Base-by-base conservation (phyloP, 2,797 vertebrate genomes). In the Girardinus metallicus region DNA sequence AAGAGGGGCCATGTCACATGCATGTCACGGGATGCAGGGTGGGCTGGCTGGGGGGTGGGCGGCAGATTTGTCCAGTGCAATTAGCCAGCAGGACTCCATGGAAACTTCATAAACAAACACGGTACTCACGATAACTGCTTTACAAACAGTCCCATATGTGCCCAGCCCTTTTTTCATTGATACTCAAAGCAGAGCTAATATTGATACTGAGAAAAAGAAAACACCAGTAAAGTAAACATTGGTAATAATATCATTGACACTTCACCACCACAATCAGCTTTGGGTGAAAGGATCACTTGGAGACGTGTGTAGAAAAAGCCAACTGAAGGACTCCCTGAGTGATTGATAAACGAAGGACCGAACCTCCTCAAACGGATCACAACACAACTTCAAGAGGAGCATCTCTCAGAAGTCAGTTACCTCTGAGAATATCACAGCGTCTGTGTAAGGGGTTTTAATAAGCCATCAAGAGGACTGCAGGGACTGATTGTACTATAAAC, bases 1-100 rank as follows among this genome's bases (percentile, higher is more conserved):
- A 93, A 94, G 84, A 95, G 95, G 96, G 96, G 96, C 96, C 93
- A 96, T 96, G 95, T 95, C 85, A 96, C 97, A 97, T 97, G 97
- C 97, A 97, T 94, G 96, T 95, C 93, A 90, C 83, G 93, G 95
- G 95, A 93, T 94, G 88, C 77, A 84, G 85, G 87, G 86, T 91
- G 87, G 31, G 16, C 34, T 46, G 68, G 34, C 36, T 68, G 31
- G 62, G 53, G 31, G n/a, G 74, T 34, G 46, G 43, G 75, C 49
- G 73, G 39, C 43, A 4, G 62, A 29, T 81, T 74, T 91, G 95
- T 95, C 96, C 95, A 96, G 95, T 95, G 94, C 85, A 86, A 70
- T 80, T 82, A 82, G 82, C 85, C 81, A 87, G 79, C 84, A 83
- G 81, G 82, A 90, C 79, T 86, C 78, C 64, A 80, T 36, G 79